These are phyloP conservation scores for Drosophila cognata DNA, from an alignment of 2,888 invertebrate genomes.

Conservation along the genomic window DNA sequence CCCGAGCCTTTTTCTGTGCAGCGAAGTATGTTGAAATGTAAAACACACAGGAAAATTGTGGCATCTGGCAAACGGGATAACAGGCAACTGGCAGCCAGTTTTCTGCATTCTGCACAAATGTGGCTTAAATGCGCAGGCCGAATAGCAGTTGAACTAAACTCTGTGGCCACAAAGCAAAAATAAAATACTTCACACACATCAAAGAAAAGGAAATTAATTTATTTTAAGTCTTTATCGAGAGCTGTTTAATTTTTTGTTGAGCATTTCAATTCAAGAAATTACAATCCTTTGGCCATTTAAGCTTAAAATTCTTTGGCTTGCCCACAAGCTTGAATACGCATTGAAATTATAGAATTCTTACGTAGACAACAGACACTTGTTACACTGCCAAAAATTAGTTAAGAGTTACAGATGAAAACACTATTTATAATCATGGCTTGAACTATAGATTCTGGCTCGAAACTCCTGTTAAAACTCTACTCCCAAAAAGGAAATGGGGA, in stretches of 20 bases:
- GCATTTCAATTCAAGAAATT: not conserved
- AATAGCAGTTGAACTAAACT: constrained; percentile 8
- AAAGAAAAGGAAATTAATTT: not conserved
- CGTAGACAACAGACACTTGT: not conserved
- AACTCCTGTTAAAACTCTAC: not conserved
- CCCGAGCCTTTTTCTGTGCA: constrained; percentile 63
- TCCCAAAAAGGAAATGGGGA: not conserved
- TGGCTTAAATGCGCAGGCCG: constrained; percentile 47
- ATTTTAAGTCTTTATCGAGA: not conserved
- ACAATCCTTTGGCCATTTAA: not conserved
- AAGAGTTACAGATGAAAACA: no score
- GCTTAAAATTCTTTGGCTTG: not conserved
- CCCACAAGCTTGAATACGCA: not conserved
- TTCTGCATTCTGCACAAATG: constrained; percentile 55
- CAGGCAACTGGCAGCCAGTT: constrained; percentile 48
- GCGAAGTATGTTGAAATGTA: constrained; percentile 59
- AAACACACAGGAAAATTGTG: constrained; percentile 47
- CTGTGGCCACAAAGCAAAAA: constrained; percentile 30
- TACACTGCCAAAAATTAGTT: not conserved
- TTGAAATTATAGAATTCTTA: not conserved
- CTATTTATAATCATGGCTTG: not conserved
- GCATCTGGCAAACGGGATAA: constrained; percentile 21
- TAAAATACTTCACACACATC: not conserved
- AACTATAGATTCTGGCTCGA: not conserved
- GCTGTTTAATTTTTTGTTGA: not conserved